Evolutionary conservation across 2,888 invertebrate species (phyloP).

Genomic region (Drepanosiphum platanoidis): DNA sequence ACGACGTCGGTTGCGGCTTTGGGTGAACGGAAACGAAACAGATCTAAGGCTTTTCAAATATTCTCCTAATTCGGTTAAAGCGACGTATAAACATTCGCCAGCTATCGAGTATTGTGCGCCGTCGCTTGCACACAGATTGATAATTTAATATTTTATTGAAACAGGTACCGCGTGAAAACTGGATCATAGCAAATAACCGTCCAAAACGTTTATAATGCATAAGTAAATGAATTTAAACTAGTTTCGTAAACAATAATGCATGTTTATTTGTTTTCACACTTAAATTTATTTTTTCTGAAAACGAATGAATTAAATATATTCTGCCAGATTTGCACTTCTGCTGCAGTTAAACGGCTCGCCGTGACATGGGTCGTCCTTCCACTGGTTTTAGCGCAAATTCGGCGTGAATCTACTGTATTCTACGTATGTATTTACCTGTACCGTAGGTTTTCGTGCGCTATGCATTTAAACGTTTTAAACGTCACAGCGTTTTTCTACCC

Average conservation of each 20-base stretch:
- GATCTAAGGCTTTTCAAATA: conserved; percentile 24
- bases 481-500: not conserved
- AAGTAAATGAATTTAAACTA: conserved; percentile 24
- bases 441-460: not conserved
- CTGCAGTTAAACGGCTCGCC: not conserved
- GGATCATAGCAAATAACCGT: not conserved
- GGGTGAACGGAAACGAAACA: not conserved
- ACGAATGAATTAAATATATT: not conserved
- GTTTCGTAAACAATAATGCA: not conserved
- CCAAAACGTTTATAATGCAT: not conserved
- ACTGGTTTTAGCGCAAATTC: no score
- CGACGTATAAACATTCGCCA: conserved; percentile 42
- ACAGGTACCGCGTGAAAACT: not conserved
- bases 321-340: not conserved
- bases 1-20: conserved; percentile 1
- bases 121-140: conserved; percentile 22
- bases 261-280: not conserved
- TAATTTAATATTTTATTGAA: conserved; percentile 45
- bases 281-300: not conserved
- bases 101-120: not conserved
- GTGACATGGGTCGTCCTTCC: not conserved
- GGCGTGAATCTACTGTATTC: no score
- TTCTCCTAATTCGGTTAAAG: conserved; percentile 16
- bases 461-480: not conserved
- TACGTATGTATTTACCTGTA: no score